phyloP scores from a whole-genome alignment of 2,113 vertebrate species.

The Sterrhoptilus dennistouni region DNA sequence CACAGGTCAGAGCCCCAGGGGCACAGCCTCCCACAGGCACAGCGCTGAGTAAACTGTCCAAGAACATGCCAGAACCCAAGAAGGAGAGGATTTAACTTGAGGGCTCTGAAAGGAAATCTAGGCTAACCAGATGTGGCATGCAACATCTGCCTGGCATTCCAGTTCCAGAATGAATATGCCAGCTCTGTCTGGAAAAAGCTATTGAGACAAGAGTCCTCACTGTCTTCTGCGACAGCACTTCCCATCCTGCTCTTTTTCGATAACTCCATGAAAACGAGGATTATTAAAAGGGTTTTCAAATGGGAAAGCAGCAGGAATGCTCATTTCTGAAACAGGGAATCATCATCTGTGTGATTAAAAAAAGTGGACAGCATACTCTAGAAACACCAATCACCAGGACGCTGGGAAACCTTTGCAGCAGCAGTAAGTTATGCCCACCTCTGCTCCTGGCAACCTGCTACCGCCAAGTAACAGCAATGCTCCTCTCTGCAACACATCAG shows the following conservation, averaged over 20 bases:
- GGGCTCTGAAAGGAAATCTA: neutral
- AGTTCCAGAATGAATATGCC: accelerated
- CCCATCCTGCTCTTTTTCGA: neutral
- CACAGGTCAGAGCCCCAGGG: neutral
- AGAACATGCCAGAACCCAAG: neutral
- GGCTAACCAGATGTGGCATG: neutral
- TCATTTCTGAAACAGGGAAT: neutral
- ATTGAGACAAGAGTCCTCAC: neutral
- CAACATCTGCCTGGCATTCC: neutral
- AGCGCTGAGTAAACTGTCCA: accelerated
- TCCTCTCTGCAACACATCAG: neutral
- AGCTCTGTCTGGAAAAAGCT: neutral
- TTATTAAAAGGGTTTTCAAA: neutral
- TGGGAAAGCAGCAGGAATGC: neutral
- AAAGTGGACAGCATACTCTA: neutral
- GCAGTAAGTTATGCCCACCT: neutral
- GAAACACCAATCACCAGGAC: neutral
- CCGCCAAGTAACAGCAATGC: neutral
- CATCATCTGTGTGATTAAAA: neutral
- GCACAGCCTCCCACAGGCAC: accelerated
- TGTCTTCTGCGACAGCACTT: neutral
- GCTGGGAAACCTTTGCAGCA: neutral
- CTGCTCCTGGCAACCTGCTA: neutral
- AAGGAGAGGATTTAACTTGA: neutral
- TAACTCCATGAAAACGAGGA: neutral